Conservation (phyloP, 1,140 invertebrate genomes). For the Drosophila bifasciata region DNA sequence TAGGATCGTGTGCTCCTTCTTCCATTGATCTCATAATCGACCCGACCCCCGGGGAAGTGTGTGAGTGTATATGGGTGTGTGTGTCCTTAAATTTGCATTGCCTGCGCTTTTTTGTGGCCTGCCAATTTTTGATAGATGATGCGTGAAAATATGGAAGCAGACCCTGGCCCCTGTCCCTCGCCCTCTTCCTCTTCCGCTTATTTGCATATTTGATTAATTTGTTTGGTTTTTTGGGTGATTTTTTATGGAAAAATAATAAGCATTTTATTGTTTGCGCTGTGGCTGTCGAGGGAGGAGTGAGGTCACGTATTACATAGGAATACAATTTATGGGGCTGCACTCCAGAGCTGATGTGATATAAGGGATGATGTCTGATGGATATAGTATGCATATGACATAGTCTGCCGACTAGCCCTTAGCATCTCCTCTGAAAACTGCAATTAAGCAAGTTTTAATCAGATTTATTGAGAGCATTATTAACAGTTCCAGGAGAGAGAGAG, state of each 20-base stretch:
- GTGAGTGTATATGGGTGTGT: conserved; percentile 23
- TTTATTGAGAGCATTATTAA: not conserved
- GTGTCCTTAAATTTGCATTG: conserved; percentile 61
- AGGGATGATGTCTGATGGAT: not conserved
- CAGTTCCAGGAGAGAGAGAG: conserved; percentile 10
- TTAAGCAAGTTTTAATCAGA: no score
- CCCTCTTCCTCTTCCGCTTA: conserved; percentile 36
- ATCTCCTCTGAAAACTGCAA: no score
- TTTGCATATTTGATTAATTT: conserved; percentile 82
- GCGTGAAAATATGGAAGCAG: conserved; percentile 59
- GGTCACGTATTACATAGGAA: not conserved
- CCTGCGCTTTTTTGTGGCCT: conserved; percentile 64
- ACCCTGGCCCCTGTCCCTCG: conserved; percentile 3
- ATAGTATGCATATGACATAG: no score
- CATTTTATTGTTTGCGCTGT: conserved; percentile 50
- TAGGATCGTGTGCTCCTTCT: conserved; percentile 32
- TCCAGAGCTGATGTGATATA: not conserved
- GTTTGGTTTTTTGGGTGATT: conserved; percentile 76
- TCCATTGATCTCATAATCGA: conserved; percentile 78
- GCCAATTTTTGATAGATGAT: conserved; percentile 79
- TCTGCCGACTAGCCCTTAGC: no score
- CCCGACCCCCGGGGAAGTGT: conserved; percentile 45
- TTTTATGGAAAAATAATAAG: conserved; percentile 81
- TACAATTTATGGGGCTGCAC: conserved; percentile 16
- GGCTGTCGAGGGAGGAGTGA: conserved; percentile 3